phyloP scores from a whole-genome alignment of 2,888 invertebrate genomes.

The Eupeodes luniger region DNA sequence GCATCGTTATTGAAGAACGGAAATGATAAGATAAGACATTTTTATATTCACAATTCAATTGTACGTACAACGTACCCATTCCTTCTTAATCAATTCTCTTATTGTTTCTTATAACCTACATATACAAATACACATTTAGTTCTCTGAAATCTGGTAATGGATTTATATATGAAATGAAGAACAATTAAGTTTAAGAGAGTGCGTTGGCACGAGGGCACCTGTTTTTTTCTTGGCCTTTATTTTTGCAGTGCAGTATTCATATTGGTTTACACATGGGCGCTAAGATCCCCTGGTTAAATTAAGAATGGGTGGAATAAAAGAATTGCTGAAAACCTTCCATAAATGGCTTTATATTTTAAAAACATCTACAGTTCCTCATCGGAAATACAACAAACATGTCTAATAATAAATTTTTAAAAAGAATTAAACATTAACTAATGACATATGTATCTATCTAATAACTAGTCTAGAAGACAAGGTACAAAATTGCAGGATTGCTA shows the following conservation, averaged over 20 bases:
- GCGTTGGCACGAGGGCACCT: not conserved
- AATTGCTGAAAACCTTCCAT: too few species aligned
- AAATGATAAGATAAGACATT: conserved; percentile 1
- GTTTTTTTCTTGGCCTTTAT: conserved; percentile 8
- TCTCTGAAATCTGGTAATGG: not conserved
- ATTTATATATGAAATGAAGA: not conserved
- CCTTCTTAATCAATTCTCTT: too few species aligned
- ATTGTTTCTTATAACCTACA: not conserved
- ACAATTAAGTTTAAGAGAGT: conserved; percentile 5
- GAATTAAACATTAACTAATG: too few species aligned
- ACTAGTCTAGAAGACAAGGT: too few species aligned
- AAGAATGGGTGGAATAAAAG: not conserved
- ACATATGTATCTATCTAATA: too few species aligned
- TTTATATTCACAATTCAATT: not conserved
- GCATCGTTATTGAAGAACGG: not conserved
- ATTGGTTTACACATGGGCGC: too few species aligned
- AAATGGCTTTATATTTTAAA: too few species aligned
- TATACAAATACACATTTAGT: not conserved
- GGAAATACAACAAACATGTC: too few species aligned
- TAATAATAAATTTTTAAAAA: too few species aligned
- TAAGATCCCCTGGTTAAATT: not conserved
- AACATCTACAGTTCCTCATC: too few species aligned
- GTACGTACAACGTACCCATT: not conserved
- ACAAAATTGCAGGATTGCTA: too few species aligned
- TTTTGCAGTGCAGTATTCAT: not conserved